A percentile compares a stretch with the other conserved stretches of the same genome.
phyloP scores from a whole-genome alignment of 2,113 vertebrate genomes.

The Oenanthe melanoleuca region DNA sequence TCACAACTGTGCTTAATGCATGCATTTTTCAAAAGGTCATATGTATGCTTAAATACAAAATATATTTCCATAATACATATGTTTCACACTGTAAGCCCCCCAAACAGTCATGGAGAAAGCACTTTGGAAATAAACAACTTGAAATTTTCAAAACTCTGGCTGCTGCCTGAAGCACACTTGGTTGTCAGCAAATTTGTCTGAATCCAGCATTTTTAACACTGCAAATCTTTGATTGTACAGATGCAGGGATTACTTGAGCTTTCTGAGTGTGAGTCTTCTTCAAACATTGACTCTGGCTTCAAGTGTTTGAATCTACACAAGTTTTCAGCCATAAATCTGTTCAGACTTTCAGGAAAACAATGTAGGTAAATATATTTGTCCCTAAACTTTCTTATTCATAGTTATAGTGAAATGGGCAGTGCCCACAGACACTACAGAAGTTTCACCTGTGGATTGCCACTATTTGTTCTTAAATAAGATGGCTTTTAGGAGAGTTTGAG shows the following conservation, averaged over 20 bases:
- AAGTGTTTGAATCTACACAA: background rate
- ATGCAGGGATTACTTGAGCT: background rate
- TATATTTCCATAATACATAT: background rate
- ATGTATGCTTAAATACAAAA: background rate
- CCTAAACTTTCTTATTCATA: background rate
- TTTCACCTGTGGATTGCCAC: background rate
- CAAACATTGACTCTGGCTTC: background rate
- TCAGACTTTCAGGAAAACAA: background rate
- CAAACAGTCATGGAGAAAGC: background rate
- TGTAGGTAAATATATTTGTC: background rate
- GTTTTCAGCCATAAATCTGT: background rate
- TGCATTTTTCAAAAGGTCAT: background rate
- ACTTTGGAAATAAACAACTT: background rate
- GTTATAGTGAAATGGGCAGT: background rate
- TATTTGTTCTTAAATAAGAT: background rate
- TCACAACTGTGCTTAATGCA: background rate
- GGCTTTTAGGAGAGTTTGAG: background rate
- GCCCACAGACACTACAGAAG: background rate
- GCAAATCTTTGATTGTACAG: background rate
- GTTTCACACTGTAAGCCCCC: background rate
- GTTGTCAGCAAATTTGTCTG: background rate
- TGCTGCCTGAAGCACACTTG: background rate
- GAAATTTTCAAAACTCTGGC: background rate
- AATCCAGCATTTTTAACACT: background rate
- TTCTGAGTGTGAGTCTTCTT: background rate